A percentile compares a stretch with the other conserved stretches of the same genome.
These are phyloP conservation scores for Lithophane ornitopus DNA, from an alignment of 2,888 invertebrate genomes.

Conservation along the genomic window DNA sequence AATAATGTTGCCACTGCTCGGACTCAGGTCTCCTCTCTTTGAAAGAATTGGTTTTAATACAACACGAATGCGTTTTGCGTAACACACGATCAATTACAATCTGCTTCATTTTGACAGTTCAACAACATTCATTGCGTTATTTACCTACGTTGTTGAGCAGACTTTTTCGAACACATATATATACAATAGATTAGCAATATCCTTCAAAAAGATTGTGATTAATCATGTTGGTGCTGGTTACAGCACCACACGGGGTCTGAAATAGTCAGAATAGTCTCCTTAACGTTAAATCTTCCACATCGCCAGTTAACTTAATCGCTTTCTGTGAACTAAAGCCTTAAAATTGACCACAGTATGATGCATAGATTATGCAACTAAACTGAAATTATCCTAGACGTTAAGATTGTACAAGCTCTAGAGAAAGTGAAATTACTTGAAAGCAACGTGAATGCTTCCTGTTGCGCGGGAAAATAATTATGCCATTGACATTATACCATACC, in stretches of 20 bases:
- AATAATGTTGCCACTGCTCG: not conserved
- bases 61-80: no score
- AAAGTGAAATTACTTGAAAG: conserved; percentile 51
- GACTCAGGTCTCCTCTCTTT: no score
- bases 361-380: conserved; percentile 46
- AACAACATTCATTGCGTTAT: no score
- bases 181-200: no score
- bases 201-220: no score
- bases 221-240: no score
- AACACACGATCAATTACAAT: no score
- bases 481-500: conserved; percentile 36
- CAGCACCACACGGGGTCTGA: not conserved
- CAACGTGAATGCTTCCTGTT: conserved; percentile 43
- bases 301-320: conserved; percentile 3
- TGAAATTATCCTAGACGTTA: conserved; percentile 55
- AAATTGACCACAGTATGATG: conserved; percentile 42
- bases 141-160: no score
- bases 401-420: conserved; percentile 39
- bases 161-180: no score
- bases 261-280: no score
- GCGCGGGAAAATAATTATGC: conserved; percentile 34
- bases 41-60: no score
- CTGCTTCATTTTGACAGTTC: no score
- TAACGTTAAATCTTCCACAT: not conserved
- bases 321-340: not conserved